phyloP scores from a whole-genome alignment of 2,797 vertebrate genomes.

The Myotis vivesi region DNA sequence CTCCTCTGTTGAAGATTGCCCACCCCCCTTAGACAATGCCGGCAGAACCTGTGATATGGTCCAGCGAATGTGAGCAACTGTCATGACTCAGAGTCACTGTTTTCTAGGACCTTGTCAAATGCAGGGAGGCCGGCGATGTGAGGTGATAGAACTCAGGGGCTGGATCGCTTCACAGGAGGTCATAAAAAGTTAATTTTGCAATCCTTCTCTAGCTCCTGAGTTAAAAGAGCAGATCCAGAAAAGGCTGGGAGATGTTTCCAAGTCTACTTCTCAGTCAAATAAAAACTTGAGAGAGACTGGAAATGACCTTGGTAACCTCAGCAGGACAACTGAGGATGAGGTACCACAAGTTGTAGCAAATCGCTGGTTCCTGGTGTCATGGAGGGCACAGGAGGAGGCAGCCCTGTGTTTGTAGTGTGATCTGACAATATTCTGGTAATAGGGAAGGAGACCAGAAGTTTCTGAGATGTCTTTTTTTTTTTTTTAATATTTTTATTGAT shows the following conservation, averaged over 20 bases:
- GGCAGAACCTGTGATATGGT: neutral
- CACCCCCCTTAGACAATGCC: neutral
- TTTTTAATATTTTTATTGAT: too few relatives aligned
- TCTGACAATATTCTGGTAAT: neutral
- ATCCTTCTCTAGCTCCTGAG: neutral
- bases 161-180: neutral
- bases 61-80: neutral
- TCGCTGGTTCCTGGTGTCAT: neutral
- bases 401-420: neutral
- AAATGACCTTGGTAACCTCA: neutral
- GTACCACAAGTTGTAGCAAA: neutral
- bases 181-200: constrained; percentile 32
- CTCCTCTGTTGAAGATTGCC: neutral
- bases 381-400: neutral
- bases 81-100: neutral
- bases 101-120: neutral
- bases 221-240: constrained; percentile 50
- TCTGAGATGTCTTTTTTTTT: neutral
- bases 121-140: neutral
- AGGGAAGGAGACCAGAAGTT: neutral
- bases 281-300: neutral
- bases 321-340: neutral
- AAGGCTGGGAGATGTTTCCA: neutral
- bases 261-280: neutral
- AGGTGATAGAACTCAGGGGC: neutral